These are phyloP conservation scores for Hyppa rectilinea DNA, from an alignment of 2,888 invertebrate species.

Conservation along the genomic window DNA sequence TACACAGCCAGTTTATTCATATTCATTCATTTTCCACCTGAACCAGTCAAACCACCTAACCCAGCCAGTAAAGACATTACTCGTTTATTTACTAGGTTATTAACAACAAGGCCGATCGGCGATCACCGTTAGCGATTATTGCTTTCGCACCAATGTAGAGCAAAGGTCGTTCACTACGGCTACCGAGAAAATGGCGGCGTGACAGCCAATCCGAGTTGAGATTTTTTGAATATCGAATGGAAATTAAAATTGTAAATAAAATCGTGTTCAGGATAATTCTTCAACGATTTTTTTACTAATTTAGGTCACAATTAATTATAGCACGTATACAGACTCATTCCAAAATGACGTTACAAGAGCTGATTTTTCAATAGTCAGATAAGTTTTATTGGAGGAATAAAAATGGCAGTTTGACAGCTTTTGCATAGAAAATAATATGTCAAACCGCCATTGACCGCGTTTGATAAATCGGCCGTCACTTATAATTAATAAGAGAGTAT, in stretches of 20 bases:
- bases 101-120: constrained; percentile 48
- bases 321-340: too few species aligned
- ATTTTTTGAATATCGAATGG: constrained; percentile 5
- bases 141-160: constrained; percentile 47
- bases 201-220: not conserved
- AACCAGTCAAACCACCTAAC: not conserved
- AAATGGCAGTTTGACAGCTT: too few species aligned
- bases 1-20: not conserved
- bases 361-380: too few species aligned
- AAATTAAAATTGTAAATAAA: not conserved
- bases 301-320: too few species aligned
- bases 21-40: constrained; percentile 1
- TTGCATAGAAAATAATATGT: too few species aligned
- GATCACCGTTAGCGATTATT: constrained; percentile 59
- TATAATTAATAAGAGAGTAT: too few species aligned
- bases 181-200: constrained; percentile 34
- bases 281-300: too few species aligned
- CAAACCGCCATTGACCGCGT: too few species aligned
- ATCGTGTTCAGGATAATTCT: too few species aligned
- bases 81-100: constrained; percentile 38
- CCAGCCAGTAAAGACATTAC: constrained; percentile 17
- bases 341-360: too few species aligned
- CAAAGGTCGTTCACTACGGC: constrained; percentile 55
- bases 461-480: too few species aligned
- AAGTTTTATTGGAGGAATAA: too few species aligned